Evolutionary conservation across 2,113 vertebrate species (phyloP).

Genomic region (Falco punctatus): DNA sequence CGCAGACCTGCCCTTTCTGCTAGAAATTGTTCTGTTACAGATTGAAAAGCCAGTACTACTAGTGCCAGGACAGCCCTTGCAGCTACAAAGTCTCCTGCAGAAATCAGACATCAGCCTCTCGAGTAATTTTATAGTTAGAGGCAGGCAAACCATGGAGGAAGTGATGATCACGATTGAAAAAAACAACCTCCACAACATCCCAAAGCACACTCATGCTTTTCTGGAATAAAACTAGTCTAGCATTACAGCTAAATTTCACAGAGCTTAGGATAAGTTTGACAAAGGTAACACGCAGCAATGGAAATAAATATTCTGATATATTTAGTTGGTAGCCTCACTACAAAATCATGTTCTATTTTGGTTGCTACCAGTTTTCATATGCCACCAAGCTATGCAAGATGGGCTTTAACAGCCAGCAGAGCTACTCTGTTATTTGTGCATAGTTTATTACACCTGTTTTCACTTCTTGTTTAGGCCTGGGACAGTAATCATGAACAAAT

Average conservation of each 20-base stretch:
- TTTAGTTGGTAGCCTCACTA: constrained; percentile 11
- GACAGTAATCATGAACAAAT: not conserved
- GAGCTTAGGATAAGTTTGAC: not conserved
- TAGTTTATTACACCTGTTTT: not conserved
- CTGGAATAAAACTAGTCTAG: not conserved
- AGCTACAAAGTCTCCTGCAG: not conserved
- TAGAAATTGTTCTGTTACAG: not conserved
- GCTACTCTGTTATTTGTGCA: not conserved
- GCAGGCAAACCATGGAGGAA: not conserved
- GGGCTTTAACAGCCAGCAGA: not conserved
- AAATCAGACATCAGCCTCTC: not conserved
- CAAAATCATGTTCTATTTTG: constrained; percentile 24
- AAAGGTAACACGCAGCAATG: not conserved
- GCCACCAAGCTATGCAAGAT: not conserved
- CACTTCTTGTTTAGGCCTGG: not conserved
- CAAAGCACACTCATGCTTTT: not conserved
- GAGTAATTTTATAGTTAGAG: not conserved
- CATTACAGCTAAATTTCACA: not conserved
- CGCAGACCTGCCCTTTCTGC: not conserved
- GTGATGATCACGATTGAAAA: not conserved
- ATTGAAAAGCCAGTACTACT: rapidly evolving
- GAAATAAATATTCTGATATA: constrained; percentile 42
- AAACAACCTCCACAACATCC: not conserved
- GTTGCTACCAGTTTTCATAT: not conserved
- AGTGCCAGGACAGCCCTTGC: not conserved